Base-by-base conservation (phyloP, 2,797 vertebrate species). In the Oreochromis grahami region DNA sequence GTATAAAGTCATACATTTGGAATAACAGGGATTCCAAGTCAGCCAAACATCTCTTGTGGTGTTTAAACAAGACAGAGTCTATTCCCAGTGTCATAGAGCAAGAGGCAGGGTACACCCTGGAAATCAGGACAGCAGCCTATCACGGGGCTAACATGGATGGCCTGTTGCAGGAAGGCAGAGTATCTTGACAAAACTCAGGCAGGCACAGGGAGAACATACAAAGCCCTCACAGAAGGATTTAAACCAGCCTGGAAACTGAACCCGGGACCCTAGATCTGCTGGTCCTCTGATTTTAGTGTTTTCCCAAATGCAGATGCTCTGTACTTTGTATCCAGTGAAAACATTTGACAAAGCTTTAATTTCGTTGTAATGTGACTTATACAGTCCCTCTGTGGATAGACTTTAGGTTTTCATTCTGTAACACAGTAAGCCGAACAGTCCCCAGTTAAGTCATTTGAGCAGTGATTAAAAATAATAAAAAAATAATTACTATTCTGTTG, bases 291-390 rank as follows among this genome's bases (percentile, higher is more conserved):
- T 32, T 74, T 74, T 32, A 74, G 43, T 32, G 43, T 32, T 48
- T 74, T 74, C 6, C 43, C 26, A 74, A 32, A 12, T 1, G 2
- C 41, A 72, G 24, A 13, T 74, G 68, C 68, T 50, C 68, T 3
- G 32, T 32, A 60, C 29, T 17, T 9, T 60, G 65, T 19, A 29
- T 48, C 24, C 43, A 74, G 11, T 74, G 68, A 50, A 74, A 74
- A 74, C 17, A 32, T 74, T 50, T 74, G 26, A 32, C 43, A 50
- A 48, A 50, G 26, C 43, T 50, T 74, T 72, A 5, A 72, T 48
- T 72, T 48, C 41, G 48, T 72, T 50, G 15, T 48, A 29, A 48
- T 13, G 24, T 19, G 2, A 48, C 43, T 74, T 50, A 50, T 48
- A 48, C 2, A 32, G 1, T 50, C 26, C 43, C 17, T 50, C 9